Conservation (phyloP, 2,113 vertebrate genomes). For the Uria lomvia region DNA sequence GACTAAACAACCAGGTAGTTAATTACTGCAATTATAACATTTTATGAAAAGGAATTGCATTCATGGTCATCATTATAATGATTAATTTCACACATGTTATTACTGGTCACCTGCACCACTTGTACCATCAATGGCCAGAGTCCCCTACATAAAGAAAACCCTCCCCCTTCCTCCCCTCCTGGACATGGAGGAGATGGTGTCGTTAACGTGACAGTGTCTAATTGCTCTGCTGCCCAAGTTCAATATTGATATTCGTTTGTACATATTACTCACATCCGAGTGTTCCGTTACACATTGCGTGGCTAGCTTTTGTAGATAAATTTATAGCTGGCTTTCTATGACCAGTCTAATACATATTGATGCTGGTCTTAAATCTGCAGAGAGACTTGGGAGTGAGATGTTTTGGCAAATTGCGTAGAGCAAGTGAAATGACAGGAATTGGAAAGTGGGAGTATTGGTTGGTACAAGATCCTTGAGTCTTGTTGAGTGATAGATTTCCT, state of each 20-base stretch:
- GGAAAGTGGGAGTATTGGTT: not conserved
- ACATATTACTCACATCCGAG: not conserved
- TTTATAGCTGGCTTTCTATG: not conserved
- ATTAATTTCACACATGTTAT: not conserved
- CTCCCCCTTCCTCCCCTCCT: not conserved
- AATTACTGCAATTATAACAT: conserved; percentile 8
- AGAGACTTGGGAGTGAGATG: not conserved
- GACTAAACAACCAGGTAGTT: not conserved
- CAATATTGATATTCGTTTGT: not conserved
- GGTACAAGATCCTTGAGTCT: not conserved
- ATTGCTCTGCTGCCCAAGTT: not conserved
- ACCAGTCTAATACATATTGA: not conserved
- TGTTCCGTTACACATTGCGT: not conserved
- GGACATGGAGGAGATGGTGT: fast-evolving
- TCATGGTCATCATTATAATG: not conserved
- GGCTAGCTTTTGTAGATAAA: not conserved
- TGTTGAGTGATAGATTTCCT: not conserved
- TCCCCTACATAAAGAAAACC: not conserved
- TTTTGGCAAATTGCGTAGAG: not conserved
- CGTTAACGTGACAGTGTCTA: not conserved
- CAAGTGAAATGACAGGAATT: not conserved
- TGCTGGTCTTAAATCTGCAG: not conserved
- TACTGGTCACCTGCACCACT: not conserved
- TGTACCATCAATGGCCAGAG: not conserved
- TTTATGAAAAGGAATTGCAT: not conserved